Evolutionary conservation across 2,113 vertebrate species (phyloP), one percentile per base, ranked within the genome.

Genomic region (Misgurnus anguillicaudatus): DNA sequence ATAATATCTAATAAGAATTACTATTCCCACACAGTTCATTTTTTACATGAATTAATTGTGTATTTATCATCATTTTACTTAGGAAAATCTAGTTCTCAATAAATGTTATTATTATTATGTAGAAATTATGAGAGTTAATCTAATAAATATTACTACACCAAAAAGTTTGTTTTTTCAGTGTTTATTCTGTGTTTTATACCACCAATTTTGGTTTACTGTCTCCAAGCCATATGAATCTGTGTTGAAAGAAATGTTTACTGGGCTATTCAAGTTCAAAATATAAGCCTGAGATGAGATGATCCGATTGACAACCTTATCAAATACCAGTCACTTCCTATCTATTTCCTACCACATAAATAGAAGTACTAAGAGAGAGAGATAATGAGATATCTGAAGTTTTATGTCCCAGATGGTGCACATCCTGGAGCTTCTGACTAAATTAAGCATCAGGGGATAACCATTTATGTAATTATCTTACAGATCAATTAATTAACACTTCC

Each of bases 331-430:
- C 69, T 58, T 58, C 41, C 51, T n/a, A 57, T 39, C 4, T 65
- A 47, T 16, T 74, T 74, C 11, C 24, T n/a, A 42, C 36, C n/a
- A n/a, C 7, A 45, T 42, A 60, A 39, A 57, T 39, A 39, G 17
- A 55, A 71, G 16, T 6, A 31, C 24, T 31, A 6, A 19, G n/a
- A 9, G 10, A 31, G 60, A 82, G 69, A 38, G 57, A 51, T 41
- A 1, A 11, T 5, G 55, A 67, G 64, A 47, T 53, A 53, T 47
- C 81, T 19, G 42, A 55, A 76, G 80, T 83, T 85, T 41, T 75
- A 61, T 71, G 58, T 80, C 86, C 82, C 90, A 92, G 90, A 90
- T 89, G 90, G 87, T 76, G 62, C 24, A 62, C 77, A 17, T 83
- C 87, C 89, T 85, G 85, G 76, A 74, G 89, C 84, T 72, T 83